Percentiles rank a stretch among this genome's conserved stretches.
phyloP scores from a whole-genome alignment of 2,797 vertebrate species.

The Chaetophractus vellerosus region DNA sequence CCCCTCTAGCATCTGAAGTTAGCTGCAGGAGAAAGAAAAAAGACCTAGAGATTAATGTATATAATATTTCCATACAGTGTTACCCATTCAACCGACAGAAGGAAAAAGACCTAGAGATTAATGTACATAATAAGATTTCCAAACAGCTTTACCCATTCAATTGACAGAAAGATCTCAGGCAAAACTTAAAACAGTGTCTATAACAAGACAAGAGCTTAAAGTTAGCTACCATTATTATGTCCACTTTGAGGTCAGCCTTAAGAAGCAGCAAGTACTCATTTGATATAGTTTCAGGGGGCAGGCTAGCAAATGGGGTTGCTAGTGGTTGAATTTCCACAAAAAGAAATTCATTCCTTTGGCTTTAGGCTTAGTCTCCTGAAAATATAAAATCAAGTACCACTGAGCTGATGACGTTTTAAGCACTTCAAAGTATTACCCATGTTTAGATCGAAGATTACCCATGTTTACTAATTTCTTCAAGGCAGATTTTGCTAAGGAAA shows the following conservation, averaged over 20 bases:
- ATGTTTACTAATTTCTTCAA: constrained; percentile 11
- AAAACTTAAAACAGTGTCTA: neutral
- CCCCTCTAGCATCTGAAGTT: constrained; percentile 17
- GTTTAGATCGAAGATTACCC: neutral
- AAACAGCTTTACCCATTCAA: constrained; percentile 32
- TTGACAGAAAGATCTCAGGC: constrained; percentile 40
- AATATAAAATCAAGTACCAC: constrained; percentile 14
- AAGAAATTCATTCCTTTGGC: neutral
- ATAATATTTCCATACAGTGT: constrained; percentile 22
- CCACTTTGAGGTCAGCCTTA: neutral
- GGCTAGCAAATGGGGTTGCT: neutral
- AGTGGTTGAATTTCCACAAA: neutral
- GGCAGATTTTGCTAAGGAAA: constrained; percentile 14
- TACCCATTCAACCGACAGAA: constrained; percentile 38
- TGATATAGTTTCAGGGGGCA: neutral
- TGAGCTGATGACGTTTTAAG: neutral
- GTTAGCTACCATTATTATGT: neutral
- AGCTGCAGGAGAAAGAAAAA: neutral
- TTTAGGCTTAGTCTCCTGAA: constrained; percentile 8
- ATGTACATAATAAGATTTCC: neutral
- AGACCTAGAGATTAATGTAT: neutral
- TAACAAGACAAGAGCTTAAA: neutral
- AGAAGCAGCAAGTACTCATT: neutral
- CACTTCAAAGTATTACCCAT: neutral
- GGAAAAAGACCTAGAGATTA: neutral